These are phyloP conservation scores for Gymnoscopelus braueri DNA, from an alignment of 2,797 vertebrate genomes.

Conservation along the genomic window DNA sequence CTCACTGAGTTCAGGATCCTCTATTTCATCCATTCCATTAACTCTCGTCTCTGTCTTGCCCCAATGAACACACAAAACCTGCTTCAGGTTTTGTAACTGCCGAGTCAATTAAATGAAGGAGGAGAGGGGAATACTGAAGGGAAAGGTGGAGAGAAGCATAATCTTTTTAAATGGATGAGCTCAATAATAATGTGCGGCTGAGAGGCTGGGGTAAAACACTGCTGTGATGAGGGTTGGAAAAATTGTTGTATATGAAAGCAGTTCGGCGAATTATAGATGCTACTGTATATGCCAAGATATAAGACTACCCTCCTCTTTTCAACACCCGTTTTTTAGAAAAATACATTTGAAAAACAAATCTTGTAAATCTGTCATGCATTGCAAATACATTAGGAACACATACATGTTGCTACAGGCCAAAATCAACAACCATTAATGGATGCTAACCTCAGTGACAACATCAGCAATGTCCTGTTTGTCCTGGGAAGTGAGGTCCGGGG, in stretches of 20 bases:
- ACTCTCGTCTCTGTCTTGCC: constrained; percentile 1
- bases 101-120: background rate
- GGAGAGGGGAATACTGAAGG: background rate
- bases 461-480: constrained; percentile 92
- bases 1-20: background rate
- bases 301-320: no score
- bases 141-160: background rate
- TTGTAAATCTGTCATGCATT: no score
- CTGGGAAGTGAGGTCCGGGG: constrained; percentile 88
- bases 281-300: no score
- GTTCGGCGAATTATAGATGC: no score
- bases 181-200: no score
- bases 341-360: no score
- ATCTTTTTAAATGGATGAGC: background rate
- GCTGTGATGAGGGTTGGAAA: background rate
- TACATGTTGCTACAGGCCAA: no score
- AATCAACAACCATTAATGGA: background rate
- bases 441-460: constrained; percentile 87
- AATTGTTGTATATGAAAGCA: background rate
- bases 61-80: constrained; percentile 30
- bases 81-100: constrained; percentile 1
- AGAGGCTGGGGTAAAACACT: background rate
- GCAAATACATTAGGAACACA: no score
- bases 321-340: no score
- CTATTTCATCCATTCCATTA: constrained; percentile 30